Base-by-base conservation (phyloP, 2,888 invertebrate species). In the Hesperia comma region DNA sequence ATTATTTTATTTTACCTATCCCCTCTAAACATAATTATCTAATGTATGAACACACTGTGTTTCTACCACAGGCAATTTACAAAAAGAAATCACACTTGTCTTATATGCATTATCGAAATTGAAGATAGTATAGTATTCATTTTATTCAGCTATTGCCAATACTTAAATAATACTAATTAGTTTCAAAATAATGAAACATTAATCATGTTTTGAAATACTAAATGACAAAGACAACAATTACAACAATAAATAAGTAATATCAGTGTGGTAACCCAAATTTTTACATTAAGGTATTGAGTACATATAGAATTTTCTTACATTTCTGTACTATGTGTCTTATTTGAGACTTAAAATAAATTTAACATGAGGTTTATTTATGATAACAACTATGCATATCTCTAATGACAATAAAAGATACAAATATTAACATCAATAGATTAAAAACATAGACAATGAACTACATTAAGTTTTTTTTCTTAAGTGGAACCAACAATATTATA, bases 341-440 rank as follows among this genome's bases (percentile, higher is more conserved):
- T 26, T 43, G 21, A 10, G 26, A 26, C 26, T 26, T 26, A 43
- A 41, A 19, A 57, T 43, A 41, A 19, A 41, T 40, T 40, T 12
- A 40, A 40, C 40, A 19, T 14, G 12, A 56, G 14, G 17, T 21
- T 40, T 6, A 43, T n/a, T n/a, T n/a, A n/a, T n/a, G n/a, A n/a
- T n/a, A n/a, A n/a, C n/a, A n/a, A 57, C 26, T 26, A 41, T 19
- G 12, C 4, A 12, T 43, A 57, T n/a, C 40, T 40, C 26, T 14
- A 57, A 40, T 12, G 56, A 40, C 7, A 55, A 33, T 62, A 46
- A 63, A 49, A 49, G 5, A 21, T 7, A 26, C 33, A 56, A 56
- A 56, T 37, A 46, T 14, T 49, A 63, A 63, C 55, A 63, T 43
- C 55, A 14, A 63, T 63, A 63, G 46, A 63, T 41, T 63, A 49